phyloP scores from a whole-genome alignment of 2,113 vertebrate species.

The Noctilio leporinus region DNA sequence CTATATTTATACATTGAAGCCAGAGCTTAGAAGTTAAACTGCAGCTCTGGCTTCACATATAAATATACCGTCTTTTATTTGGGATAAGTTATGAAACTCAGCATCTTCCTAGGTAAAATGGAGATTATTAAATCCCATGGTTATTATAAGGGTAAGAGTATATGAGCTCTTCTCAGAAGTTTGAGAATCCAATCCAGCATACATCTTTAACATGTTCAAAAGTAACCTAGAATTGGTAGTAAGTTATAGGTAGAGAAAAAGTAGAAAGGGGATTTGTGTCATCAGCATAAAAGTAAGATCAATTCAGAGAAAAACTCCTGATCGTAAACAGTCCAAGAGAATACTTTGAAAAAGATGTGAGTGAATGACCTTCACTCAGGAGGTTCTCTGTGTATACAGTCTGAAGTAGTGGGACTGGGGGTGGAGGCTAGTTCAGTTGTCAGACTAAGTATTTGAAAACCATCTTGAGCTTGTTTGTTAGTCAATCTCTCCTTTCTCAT shows the following conservation, averaged over 20 bases:
- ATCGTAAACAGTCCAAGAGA: not conserved
- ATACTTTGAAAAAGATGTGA: not conserved
- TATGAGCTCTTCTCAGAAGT: not conserved
- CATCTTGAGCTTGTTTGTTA: not conserved
- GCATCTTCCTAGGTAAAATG: not conserved
- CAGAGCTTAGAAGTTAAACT: not conserved
- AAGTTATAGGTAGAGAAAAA: not conserved
- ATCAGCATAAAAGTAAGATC: not conserved
- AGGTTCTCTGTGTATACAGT: not conserved
- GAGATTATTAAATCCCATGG: not conserved
- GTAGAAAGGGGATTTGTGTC: not conserved
- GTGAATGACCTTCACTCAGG: not conserved
- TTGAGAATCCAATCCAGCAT: not conserved
- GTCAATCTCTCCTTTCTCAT: not conserved
- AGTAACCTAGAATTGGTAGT: not conserved
- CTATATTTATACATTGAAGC: not conserved
- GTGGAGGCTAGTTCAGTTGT: not conserved
- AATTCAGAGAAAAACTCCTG: not conserved
- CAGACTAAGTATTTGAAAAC: not conserved
- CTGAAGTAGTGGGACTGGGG: not conserved
- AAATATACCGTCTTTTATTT: not conserved
- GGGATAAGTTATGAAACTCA: not conserved
- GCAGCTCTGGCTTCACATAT: not conserved
- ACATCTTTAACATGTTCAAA: not conserved
- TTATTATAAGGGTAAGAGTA: not conserved